Percentiles rank a stretch among this genome's conserved stretches.
Evolutionary conservation across 2,113 vertebrate species (phyloP).

Genomic region (Elephas maximus): DNA sequence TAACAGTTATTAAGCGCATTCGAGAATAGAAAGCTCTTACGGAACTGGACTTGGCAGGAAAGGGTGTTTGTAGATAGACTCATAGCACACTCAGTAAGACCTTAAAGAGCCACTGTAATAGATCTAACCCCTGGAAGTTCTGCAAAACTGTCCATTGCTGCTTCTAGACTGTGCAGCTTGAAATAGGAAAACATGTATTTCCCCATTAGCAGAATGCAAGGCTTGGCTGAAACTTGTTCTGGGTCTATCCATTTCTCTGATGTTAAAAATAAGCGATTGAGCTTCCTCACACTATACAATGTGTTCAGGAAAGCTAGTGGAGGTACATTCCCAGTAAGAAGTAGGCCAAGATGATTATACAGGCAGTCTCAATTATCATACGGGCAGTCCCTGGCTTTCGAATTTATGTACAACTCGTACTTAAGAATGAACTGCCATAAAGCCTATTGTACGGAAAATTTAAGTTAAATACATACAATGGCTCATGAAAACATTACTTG

Average conservation of each 20-base stretch:
- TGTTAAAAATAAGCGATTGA: slow-evolving; percentile 92
- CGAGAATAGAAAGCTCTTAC: slow-evolving; percentile 57
- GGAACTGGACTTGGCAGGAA: slow-evolving; percentile 75
- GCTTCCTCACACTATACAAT: slow-evolving; percentile 87
- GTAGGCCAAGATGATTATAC: not conserved
- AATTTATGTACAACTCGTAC: too few relatives aligned
- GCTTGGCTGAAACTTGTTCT: slow-evolving; percentile 86
- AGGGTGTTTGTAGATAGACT: slow-evolving; percentile 57
- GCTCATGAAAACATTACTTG: too few relatives aligned
- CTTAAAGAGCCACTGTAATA: slow-evolving; percentile 74
- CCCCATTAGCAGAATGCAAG: slow-evolving; percentile 82
- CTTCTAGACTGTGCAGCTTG: slow-evolving; percentile 84
- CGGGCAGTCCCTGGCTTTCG: too few relatives aligned
- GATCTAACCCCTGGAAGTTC: slow-evolving; percentile 81
- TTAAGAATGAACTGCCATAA: slow-evolving; percentile 1
- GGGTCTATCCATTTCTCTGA: slow-evolving; percentile 85
- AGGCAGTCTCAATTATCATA: too few relatives aligned
- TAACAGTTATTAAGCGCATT: slow-evolving; percentile 67
- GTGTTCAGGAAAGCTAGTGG: slow-evolving; percentile 85
- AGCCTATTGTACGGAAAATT: not conserved
- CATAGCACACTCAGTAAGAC: slow-evolving; percentile 64
- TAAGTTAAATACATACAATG: too few relatives aligned
- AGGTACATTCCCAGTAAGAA: slow-evolving; percentile 76
- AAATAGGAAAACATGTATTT: slow-evolving; percentile 85
- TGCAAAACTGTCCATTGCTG: slow-evolving; percentile 84